These are phyloP conservation scores for Corydoras sp. DNA, from an alignment of 2,113 vertebrate genomes.

Conservation along the genomic window DNA sequence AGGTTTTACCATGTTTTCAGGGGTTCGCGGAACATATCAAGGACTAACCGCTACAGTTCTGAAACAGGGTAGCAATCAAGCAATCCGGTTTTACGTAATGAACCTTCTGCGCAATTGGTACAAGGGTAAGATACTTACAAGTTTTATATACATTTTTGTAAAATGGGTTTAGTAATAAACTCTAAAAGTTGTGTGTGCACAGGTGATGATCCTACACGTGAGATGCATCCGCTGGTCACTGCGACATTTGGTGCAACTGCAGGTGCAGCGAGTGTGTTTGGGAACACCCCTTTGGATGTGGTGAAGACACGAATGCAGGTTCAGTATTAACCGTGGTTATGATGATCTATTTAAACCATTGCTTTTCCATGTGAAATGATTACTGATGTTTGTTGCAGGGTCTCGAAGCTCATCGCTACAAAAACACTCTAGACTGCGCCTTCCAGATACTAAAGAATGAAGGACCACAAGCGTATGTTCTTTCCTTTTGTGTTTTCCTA, in stretches of 20 bases:
- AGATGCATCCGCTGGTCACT: slow-evolving; percentile 71
- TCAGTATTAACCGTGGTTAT: neutral
- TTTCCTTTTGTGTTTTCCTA: neutral
- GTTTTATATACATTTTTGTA: neutral
- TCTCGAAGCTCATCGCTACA: slow-evolving; percentile 73
- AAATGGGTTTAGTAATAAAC: neutral
- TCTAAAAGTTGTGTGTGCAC: neutral
- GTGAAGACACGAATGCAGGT: slow-evolving; percentile 80
- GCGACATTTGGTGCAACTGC: slow-evolving; percentile 70
- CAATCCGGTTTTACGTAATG: slow-evolving; percentile 76
- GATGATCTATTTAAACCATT: neutral
- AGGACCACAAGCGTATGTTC: slow-evolving; percentile 70
- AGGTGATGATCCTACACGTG: slow-evolving; percentile 66
- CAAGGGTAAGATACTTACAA: slow-evolving; percentile 58
- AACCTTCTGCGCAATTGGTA: slow-evolving; percentile 71
- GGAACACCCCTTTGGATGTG: slow-evolving; percentile 75
- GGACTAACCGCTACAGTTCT: slow-evolving; percentile 71
- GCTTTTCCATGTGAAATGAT: neutral
- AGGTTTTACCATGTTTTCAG: slow-evolving; percentile 43
- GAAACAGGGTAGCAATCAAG: slow-evolving; percentile 74
- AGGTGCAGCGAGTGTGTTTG: slow-evolving; percentile 75
- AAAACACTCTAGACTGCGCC: slow-evolving; percentile 73
- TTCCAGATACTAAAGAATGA: slow-evolving; percentile 75
- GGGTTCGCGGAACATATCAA: slow-evolving; percentile 70
- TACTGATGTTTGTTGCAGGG: slow-evolving; percentile 52